Evolutionary conservation across 1,140 invertebrate species (phyloP).

Genomic region (Brachionus asplanchnoidis): DNA sequence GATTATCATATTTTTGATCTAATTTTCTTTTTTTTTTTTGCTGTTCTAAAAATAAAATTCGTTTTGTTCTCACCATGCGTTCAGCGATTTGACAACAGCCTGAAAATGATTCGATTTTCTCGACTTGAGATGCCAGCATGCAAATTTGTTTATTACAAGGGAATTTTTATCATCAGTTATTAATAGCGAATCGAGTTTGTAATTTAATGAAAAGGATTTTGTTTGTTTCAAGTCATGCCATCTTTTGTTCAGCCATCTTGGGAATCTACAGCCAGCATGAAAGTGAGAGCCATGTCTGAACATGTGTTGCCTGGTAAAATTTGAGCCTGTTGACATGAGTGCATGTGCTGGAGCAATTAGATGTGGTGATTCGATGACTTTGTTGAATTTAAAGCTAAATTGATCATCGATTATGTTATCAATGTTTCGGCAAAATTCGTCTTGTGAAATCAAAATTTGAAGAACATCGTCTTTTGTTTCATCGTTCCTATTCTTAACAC

Average conservation of each 20-base stretch:
- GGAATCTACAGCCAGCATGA: neutral
- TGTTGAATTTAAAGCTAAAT: conserved; percentile 38
- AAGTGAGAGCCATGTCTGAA: neutral
- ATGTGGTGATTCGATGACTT: neutral
- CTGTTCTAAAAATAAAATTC: no score
- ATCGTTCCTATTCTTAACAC: neutral
- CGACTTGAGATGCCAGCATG: conserved; percentile 13
- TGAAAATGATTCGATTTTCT: conserved; percentile 24
- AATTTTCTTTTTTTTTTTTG: no score
- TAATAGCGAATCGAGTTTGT: neutral
- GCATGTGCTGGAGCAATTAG: neutral
- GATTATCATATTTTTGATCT: no score
- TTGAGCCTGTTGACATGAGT: neutral
- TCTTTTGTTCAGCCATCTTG: conserved; percentile 38
- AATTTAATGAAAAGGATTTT: conserved; percentile 24
- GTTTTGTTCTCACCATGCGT: neutral
- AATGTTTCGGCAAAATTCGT: conserved; percentile 34
- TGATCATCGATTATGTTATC: conserved; percentile 30
- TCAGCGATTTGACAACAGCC: conserved; percentile 29
- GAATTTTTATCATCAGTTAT: conserved; percentile 23
- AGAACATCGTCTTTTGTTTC: neutral
- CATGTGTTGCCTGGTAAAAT: neutral
- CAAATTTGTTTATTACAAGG: neutral
- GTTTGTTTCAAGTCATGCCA: conserved; percentile 34
- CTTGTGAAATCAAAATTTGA: conserved; percentile 22